Base-by-base conservation (phyloP, 2,797 vertebrate species). In the Epinephelus malabaricus region DNA sequence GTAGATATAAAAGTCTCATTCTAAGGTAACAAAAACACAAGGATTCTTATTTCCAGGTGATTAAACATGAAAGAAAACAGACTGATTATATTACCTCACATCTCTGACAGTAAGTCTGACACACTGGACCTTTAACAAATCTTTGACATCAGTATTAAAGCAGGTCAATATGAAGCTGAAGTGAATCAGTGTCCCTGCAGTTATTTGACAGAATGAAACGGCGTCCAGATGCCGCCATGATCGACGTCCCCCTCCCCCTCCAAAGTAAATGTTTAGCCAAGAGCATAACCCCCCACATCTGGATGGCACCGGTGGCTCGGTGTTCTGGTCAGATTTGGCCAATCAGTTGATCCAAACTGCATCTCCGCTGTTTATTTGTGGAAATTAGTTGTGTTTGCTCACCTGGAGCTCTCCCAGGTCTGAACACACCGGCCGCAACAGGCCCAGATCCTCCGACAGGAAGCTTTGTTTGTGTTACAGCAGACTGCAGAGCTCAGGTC, bases 351-450 rank as follows among this genome's bases (percentile, higher is more conserved):
- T 82, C 79, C 73, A 79, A 88, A 81, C 87, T 63, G 75, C 69
- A 81, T 75, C 74, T 46, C 45, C 2, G 25, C 30, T 94, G 94
- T 95, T 95, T 95, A 94, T 95, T 95, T 95, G 84, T 59, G 89
- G 79, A 88, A 93, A 94, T 95, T 92, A 93, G 78, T 51, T 18
- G 53, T 93, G 89, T 95, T 94, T 95, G 92, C 83, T 89, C 94
- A 95, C 92, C 93, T 95, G 93, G 90, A 88, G 43, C 58, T 83
- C 68, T 55, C 73, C 34, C 86, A 76, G 85, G 83, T 69, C 81
- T 14, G 59, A 73, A 34, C 71, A 34, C 34, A 34, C 34, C 7
- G 34, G 34, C 7, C 7, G 34, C 6, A 7, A 8, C 34, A 34
- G 34, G 34, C 56, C 71, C 75, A 30, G 73, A 65, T 73, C 87